Conservation (phyloP, 2,797 vertebrate species). For the Halcyon chelicuti region DNA sequence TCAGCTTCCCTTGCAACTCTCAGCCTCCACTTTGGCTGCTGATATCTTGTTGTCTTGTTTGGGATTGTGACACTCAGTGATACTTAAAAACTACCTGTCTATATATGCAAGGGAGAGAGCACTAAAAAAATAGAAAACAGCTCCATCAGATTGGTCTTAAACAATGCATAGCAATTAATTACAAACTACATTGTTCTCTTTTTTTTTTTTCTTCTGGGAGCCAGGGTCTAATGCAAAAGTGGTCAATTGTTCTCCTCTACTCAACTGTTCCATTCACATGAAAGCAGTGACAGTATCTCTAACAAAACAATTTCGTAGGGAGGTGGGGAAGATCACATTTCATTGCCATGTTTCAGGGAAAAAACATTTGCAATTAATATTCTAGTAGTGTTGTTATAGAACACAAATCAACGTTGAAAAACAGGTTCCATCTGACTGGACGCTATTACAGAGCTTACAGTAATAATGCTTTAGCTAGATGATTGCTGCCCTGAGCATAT, state of each 20-base stretch:
- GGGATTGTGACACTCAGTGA: neutral
- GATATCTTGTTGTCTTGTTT: neutral
- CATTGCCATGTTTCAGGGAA: neutral
- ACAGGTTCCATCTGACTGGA: slow-evolving; percentile 14
- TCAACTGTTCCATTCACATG: neutral
- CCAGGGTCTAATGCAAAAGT: neutral
- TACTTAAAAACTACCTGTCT: neutral
- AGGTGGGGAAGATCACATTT: neutral
- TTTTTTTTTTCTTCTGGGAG: neutral
- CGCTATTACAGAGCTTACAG: neutral
- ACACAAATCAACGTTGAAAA: neutral
- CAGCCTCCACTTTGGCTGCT: neutral
- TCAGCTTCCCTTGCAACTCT: neutral
- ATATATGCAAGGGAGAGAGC: neutral
- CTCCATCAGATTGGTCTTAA: neutral
- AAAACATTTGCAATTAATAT: neutral
- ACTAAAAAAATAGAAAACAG: neutral
- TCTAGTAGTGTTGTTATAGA: neutral
- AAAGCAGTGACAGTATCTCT: neutral
- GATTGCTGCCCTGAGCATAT: neutral
- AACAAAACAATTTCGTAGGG: neutral
- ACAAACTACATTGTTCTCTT: too few species aligned
- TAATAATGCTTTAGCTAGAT: slow-evolving; percentile 15
- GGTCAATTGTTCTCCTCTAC: neutral
- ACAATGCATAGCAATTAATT: neutral